A percentile compares a stretch with the other conserved stretches of the same genome.
phyloP scores from a whole-genome alignment of 2,888 invertebrate genomes.

The Octodonta nipae region DNA sequence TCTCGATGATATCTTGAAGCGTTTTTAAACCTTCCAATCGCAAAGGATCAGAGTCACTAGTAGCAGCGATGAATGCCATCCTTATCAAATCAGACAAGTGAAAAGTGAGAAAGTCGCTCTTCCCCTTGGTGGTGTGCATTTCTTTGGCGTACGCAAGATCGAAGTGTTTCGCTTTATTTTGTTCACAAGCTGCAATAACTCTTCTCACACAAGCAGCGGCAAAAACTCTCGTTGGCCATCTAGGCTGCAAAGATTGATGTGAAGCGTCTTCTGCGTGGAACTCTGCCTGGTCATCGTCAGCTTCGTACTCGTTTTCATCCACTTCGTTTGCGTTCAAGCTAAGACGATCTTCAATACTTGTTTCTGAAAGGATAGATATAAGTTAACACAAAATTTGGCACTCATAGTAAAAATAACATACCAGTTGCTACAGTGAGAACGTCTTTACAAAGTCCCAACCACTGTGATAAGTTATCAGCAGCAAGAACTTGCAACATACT shows the following conservation, averaged over 20 bases:
- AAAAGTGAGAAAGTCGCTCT: constrained; percentile 73
- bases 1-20: constrained; percentile 76
- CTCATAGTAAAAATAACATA: constrained; percentile 16
- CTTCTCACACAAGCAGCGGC: constrained; percentile 90
- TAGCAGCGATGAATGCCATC: constrained; percentile 98
- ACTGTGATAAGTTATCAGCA: constrained; percentile 68
- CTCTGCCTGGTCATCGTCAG: constrained; percentile 78
- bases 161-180: constrained; percentile 59
- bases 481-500: constrained; percentile 80
- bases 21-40: constrained; percentile 80
- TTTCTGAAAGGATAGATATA: constrained; percentile 18
- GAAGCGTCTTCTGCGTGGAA: constrained; percentile 72
- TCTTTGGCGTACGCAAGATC: constrained; percentile 84
- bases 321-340: constrained; percentile 35
- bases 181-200: constrained; percentile 71
- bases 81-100: constrained; percentile 91
- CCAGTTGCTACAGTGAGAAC: constrained; percentile 76
- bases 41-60: constrained; percentile 88
- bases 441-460: constrained; percentile 87
- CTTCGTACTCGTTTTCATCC: constrained; percentile 53
- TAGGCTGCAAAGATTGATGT: constrained; percentile 69
- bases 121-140: constrained; percentile 58
- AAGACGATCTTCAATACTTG: constrained; percentile 23
- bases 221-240: constrained; percentile 93
- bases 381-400: constrained; percentile 4